These are phyloP conservation scores for Limnephilus auricula DNA, from an alignment of 2,888 invertebrate genomes.

Conservation along the genomic window DNA sequence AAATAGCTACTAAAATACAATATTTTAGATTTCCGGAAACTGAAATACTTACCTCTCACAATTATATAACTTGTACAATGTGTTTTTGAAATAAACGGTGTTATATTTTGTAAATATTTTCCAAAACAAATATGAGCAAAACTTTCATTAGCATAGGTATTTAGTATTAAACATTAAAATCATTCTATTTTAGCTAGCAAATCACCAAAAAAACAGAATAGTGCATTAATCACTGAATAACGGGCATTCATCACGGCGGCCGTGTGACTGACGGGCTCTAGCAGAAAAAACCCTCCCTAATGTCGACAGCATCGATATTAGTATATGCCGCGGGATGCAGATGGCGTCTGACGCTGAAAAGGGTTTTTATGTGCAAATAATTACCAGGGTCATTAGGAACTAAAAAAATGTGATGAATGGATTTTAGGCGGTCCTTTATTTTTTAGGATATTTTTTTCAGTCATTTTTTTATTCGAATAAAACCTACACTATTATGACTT, in stretches of 20 bases:
- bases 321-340: not conserved
- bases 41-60: no score
- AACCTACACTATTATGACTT: no score
- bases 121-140: no score
- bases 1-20: no score
- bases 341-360: constrained; percentile 12
- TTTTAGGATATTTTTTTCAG: not conserved
- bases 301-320: constrained; percentile 4
- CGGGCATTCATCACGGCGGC: constrained; percentile 47
- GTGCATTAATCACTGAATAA: constrained; percentile 56
- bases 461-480: no score
- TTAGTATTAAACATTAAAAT: not conserved
- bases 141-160: not conserved
- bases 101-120: no score
- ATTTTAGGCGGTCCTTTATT: not conserved
- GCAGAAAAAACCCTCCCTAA: constrained; percentile 7
- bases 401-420: constrained; percentile 11
- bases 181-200: not conserved
- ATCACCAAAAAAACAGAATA: not conserved
- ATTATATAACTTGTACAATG: no score
- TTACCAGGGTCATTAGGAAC: constrained; percentile 14
- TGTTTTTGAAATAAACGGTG: no score
- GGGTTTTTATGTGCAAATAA: constrained; percentile 10
- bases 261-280: constrained; percentile 51
- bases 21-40: no score